Evolutionary conservation across 2,113 vertebrate species (phyloP).

Genomic region (Micronycteris hirsuta): DNA sequence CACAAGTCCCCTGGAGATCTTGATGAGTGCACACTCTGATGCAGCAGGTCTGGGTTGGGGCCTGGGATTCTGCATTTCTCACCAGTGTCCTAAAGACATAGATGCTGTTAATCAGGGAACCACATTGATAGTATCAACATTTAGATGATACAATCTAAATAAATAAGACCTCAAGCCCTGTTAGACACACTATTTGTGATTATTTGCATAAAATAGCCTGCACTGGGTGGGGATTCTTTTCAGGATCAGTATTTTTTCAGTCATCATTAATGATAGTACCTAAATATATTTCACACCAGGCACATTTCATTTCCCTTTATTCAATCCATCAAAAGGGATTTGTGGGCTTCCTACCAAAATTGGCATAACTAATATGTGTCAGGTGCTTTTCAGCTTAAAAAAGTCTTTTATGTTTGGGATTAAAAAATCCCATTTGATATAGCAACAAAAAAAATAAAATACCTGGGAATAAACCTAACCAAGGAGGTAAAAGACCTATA

Average conservation of each 20-base stretch:
- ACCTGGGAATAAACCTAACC: too few species aligned
- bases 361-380: neutral
- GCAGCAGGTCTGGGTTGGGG: neutral
- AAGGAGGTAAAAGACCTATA: too few species aligned
- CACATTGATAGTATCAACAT: neutral
- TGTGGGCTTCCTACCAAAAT: neutral
- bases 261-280: neutral
- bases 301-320: slow-evolving; percentile 18
- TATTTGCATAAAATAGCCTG: neutral
- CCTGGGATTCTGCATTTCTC: neutral
- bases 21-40: neutral
- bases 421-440: too few species aligned
- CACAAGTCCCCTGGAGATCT: neutral
- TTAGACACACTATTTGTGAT: too few species aligned
- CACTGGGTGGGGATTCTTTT: neutral
- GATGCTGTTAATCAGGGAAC: neutral
- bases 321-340: neutral
- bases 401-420: neutral
- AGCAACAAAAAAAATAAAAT: too few species aligned
- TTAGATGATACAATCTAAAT: neutral
- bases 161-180: neutral
- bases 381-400: neutral
- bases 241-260: neutral
- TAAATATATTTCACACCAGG: neutral
- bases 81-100: neutral